phyloP scores from a whole-genome alignment of 2,797 vertebrate genomes.

The Mustela erminea region DNA sequence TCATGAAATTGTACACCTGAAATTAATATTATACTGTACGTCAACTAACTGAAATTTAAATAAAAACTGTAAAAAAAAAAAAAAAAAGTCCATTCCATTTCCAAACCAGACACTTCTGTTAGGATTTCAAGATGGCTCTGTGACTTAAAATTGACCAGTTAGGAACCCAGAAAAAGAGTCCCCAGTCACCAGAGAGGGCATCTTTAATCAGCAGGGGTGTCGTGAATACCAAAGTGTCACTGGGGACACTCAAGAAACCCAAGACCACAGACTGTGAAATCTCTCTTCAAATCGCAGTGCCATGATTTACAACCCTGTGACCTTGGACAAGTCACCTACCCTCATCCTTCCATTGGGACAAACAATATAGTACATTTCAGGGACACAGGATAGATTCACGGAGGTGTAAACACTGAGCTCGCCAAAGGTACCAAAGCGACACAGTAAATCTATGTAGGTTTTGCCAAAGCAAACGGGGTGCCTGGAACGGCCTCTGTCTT shows the following conservation, averaged over 20 bases:
- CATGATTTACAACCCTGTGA: background rate
- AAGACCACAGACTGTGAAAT: background rate
- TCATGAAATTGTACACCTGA: background rate
- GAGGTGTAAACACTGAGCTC: background rate
- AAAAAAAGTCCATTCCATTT: background rate
- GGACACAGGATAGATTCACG: background rate
- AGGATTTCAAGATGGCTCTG: constrained; percentile 37
- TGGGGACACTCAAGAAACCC: background rate
- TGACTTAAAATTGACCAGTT: background rate
- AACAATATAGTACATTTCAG: background rate
- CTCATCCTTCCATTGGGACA: background rate
- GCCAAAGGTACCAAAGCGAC: background rate
- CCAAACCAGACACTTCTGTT: background rate
- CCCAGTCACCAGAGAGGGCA: background rate
- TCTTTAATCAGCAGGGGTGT: background rate
- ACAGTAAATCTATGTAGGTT: background rate
- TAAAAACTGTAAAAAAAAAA: background rate
- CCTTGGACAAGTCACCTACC: background rate
- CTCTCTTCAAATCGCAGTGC: background rate
- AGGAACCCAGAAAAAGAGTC: background rate
- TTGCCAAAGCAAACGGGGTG: background rate
- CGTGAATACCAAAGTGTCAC: background rate
- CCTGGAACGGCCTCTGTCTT: background rate
- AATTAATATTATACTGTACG: too few species aligned
- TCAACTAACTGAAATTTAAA: background rate